Evolutionary conservation across 2,113 vertebrate genomes (phyloP), one percentile per base, ranked within the genome.

Genomic region (Oncorhynchus mykiss): DNA sequence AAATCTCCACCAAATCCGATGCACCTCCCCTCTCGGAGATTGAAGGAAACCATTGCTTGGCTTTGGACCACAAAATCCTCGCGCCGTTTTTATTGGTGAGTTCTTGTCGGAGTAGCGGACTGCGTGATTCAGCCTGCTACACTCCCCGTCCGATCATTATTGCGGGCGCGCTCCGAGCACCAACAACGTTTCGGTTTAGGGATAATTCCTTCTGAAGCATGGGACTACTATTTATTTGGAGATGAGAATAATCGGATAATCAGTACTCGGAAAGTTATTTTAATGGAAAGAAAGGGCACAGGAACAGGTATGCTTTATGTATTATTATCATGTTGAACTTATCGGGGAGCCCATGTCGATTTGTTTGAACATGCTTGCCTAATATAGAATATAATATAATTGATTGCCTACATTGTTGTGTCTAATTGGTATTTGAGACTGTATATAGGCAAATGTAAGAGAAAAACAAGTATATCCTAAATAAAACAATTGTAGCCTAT

Each of bases 231-330:
- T 8, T 13, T 60, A 45, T 64, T 59, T 34, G 20, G 39, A 24
- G 7, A 39, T 48, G n/a, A 14, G 45, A 22, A 70, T 24, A 78
- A 71, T 27, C 65, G 77, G 72, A 82, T 67, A 75, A 80, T 57
- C 59, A 73, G 16, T 25, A 2, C 64, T 31, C 76, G 78, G 73
- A 88, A 91, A 90, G 84, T 89, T 84, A 67, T 72, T 90, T 91
- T 85, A 60, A 91, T 91, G 89, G 90, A 88, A 89, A 89, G 62
- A 82, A 84, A 79, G 62, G 73, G 70, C 80, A 57, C 73, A 69
- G 67, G 22, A n/a, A 2, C 84, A 85, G 91, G 91, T 92, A 87
- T 0, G 84, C 71, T 60, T 7, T 12, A 67, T 34, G 76, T 45
- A 16, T 25, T 59, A 45, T 45, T 45, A 45, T 11, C 9, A 45